Evolutionary conservation across 2,888 invertebrate species (phyloP).

Genomic region (Aspidapion aeneum): DNA sequence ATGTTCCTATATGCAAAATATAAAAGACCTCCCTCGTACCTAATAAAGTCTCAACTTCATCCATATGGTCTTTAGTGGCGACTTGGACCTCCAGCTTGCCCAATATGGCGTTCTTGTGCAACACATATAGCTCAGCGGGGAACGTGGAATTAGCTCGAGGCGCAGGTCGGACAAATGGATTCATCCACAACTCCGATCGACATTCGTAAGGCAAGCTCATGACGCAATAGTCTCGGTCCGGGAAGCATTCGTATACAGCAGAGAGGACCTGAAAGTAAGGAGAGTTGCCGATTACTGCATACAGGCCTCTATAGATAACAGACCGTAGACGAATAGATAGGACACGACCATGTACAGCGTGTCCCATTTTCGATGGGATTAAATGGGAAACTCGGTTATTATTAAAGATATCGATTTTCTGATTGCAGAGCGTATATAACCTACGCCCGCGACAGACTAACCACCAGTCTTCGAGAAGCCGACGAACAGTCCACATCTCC

Average conservation of each 20-base stretch:
- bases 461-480: too few relatives aligned
- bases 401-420: too few relatives aligned
- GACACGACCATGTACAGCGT: not conserved
- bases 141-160: slow-evolving; percentile 35
- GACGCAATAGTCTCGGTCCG: slow-evolving; percentile 61
- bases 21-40: too few relatives aligned
- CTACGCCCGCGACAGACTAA: too few relatives aligned
- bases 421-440: too few relatives aligned
- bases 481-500: too few relatives aligned
- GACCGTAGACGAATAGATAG: not conserved
- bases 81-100: slow-evolving; percentile 25
- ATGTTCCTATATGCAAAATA: too few relatives aligned
- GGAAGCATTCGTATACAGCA: slow-evolving; percentile 64
- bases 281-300: too few relatives aligned
- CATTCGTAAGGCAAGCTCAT: slow-evolving; percentile 52
- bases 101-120: slow-evolving; percentile 43
- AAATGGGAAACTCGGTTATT: too few relatives aligned
- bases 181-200: slow-evolving; percentile 18
- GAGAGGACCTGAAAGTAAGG: slow-evolving; percentile 58
- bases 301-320: too few relatives aligned
- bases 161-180: not conserved
- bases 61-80: slow-evolving; percentile 27
- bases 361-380: too few relatives aligned
- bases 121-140: slow-evolving; percentile 47
- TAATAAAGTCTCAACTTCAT: slow-evolving; percentile 28